Evolutionary conservation across 2,797 vertebrate genomes (phyloP).

Genomic region (Muscicapa striata): DNA sequence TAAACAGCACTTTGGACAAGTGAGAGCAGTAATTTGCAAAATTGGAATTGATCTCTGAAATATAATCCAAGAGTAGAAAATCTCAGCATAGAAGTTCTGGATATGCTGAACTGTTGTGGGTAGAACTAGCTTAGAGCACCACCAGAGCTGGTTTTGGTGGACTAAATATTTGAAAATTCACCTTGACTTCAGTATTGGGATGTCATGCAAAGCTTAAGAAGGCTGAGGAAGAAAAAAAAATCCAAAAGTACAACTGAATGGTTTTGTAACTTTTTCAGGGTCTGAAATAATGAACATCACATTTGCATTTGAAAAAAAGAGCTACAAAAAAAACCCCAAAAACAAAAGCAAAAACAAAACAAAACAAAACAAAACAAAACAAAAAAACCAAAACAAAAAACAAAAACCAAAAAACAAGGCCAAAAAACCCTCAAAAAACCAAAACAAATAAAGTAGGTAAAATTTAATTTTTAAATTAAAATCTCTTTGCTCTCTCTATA

Average conservation of each 20-base stretch:
- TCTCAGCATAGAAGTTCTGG: neutral
- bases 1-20: neutral
- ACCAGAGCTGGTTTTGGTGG: neutral
- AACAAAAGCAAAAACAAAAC: too few relatives aligned
- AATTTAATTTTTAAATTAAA: neutral
- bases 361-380: too few relatives aligned
- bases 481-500: neutral
- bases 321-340: neutral
- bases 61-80: neutral
- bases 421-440: fast-evolving
- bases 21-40: neutral
- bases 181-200: neutral
- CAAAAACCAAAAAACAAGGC: too few relatives aligned
- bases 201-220: neutral
- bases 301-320: neutral
- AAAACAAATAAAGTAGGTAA: neutral
- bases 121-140: neutral
- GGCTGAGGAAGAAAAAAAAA: neutral
- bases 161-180: neutral
- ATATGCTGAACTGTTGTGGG: neutral
- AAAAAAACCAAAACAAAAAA: neutral
- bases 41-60: conserved; percentile 1
- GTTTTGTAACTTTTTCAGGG: neutral
- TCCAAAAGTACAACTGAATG: neutral
- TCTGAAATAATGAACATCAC: neutral